Base-by-base conservation (phyloP, 2,797 vertebrate genomes). In the Pseudotriccus pelzelni region DNA sequence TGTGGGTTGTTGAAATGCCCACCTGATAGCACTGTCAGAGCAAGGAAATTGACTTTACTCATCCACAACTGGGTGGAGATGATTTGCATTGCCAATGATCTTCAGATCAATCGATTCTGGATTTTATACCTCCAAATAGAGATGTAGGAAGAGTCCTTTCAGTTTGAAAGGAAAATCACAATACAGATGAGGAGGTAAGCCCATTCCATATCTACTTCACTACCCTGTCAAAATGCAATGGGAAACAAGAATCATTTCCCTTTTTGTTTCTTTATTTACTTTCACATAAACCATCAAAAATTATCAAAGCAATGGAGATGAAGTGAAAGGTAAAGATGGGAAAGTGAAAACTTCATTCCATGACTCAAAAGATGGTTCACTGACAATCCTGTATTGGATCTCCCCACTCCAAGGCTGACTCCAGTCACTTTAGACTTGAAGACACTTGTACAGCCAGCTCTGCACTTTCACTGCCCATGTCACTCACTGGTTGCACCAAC, bases 101-200 rank as follows among this genome's bases (percentile, higher is more conserved):
- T 93, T 84, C 74, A 59, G 15, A 84, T 50, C 53, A 89, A 91
- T 52, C 56, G 47, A 75, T 78, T 86, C 34, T 63, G 63, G 34
- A 59, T 84, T 44, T 44, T 91, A 56, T 18, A 32, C 30, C 66
- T 78, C 44, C 22, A 64, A 70, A 43, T 3, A 37, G 50, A 70
- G 13, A 47, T 27, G 20, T 8, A 68, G 39, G n/a, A 77, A 81
- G 41, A 50, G n/a, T 15, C 24, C n/a, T 81, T 78, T 28, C 8
- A 23, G 25, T 25, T 27, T 60, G 47, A 81, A 83, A 90, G 36
- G 20, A 49, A 84, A 77, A 37, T 27, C 10, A 5, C 6, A 16
- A 27, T 10, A 22, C 19, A 39, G 18, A 8, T 19, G 34, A 80
- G 30, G 28, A 83, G 37, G 22, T 27, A 55, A 55, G 43, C 7